Conservation (phyloP, 1,140 invertebrate species). For the Drosophila bipectinata region DNA sequence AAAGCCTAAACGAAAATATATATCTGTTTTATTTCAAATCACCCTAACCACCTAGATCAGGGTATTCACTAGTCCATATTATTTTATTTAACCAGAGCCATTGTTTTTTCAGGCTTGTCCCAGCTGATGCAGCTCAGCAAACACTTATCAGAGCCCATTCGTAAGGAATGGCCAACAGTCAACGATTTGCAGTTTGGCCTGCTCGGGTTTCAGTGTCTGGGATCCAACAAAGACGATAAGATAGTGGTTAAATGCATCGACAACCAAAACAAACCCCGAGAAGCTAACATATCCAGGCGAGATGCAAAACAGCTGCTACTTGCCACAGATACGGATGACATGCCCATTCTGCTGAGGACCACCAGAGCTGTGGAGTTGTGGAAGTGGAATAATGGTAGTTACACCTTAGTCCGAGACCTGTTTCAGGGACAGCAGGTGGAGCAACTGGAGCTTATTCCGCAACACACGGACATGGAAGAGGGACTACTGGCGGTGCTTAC, state of each 20-base stretch:
- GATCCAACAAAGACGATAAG: conserved; percentile 5
- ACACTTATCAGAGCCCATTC: not conserved
- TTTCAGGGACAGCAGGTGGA: conserved; percentile 25
- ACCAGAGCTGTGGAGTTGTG: conserved; percentile 50
- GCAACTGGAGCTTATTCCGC: conserved; percentile 24
- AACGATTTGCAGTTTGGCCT: conserved; percentile 15
- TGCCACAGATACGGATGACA: conserved; percentile 6
- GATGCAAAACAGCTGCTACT: conserved; percentile 55
- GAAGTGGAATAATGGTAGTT: conserved; percentile 20
- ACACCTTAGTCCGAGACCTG: conserved; percentile 18
- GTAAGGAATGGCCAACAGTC: not conserved
- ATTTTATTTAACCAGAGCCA: not conserved
- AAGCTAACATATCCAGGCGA: conserved; percentile 13
- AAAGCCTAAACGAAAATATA: no score
- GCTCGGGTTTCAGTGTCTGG: conserved; percentile 34
- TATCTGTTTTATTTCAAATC: not conserved
- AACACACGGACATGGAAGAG: conserved; percentile 4
- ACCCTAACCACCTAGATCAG: not conserved
- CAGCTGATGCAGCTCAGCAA: conserved; percentile 11
- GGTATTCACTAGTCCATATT: conserved; percentile 1
- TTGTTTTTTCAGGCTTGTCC: conserved; percentile 22
- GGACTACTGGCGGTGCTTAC: conserved; percentile 45
- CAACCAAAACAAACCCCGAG: conserved; percentile 5
- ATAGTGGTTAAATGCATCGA: conserved; percentile 40
- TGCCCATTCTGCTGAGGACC: conserved; percentile 26